These are phyloP conservation scores for Etheostoma spectabile DNA, from an alignment of 2,113 vertebrate genomes.

Conservation along the genomic window DNA sequence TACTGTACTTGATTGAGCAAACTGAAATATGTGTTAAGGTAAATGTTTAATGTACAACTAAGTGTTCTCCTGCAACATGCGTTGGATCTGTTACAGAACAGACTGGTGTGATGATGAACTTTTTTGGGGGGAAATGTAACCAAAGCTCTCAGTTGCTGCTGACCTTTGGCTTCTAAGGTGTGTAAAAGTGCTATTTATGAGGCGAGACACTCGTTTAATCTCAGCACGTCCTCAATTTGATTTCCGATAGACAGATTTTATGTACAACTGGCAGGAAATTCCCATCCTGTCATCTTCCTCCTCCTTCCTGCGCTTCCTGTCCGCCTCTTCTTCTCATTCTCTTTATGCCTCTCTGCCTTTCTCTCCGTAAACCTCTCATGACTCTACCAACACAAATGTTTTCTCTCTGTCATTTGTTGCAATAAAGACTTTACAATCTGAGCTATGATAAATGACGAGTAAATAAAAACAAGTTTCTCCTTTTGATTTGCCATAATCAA, in stretches of 20 bases:
- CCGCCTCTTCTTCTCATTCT: slow-evolving; percentile 30
- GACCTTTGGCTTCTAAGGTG: background rate
- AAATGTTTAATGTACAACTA: background rate
- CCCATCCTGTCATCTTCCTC: slow-evolving; percentile 30
- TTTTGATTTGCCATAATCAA: background rate
- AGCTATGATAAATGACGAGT: background rate
- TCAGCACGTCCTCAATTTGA: slow-evolving; percentile 1
- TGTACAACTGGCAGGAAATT: slow-evolving; percentile 23
- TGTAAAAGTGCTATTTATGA: background rate
- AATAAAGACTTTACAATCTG: slow-evolving; percentile 14
- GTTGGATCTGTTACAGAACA: background rate
- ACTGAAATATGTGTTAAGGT: background rate
- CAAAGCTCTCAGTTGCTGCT: background rate
- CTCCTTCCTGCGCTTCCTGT: slow-evolving; percentile 19
- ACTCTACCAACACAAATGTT: slow-evolving; percentile 20
- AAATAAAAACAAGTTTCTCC: background rate
- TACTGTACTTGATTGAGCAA: background rate
- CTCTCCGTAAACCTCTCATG: slow-evolving; percentile 14
- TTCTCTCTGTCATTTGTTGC: background rate
- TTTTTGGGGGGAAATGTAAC: background rate
- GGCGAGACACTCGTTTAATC: slow-evolving; percentile 14
- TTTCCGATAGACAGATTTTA: slow-evolving; percentile 46
- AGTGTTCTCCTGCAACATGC: background rate
- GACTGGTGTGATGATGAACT: background rate
- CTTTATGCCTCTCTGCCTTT: slow-evolving; percentile 14